phyloP scores from a whole-genome alignment of 2,888 invertebrate species.

The Phengaris alcon region DNA sequence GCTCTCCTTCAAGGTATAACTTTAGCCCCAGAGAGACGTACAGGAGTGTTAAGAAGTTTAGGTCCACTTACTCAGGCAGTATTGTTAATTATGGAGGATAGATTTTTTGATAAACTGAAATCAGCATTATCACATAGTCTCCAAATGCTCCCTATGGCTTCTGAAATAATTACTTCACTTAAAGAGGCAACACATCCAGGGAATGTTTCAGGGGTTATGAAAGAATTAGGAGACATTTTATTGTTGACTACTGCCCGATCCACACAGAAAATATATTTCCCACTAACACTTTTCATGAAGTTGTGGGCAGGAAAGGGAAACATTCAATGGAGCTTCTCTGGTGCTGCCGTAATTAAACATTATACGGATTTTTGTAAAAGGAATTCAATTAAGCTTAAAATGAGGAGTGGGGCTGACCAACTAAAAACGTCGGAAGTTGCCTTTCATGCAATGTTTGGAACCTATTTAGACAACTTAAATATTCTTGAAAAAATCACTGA shows the following conservation, averaged over 20 bases:
- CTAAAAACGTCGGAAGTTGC: too few species aligned
- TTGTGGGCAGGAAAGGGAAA: too few species aligned
- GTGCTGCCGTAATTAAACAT: too few species aligned
- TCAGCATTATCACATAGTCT: constrained; percentile 37
- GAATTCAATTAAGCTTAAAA: too few species aligned
- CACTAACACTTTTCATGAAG: too few species aligned
- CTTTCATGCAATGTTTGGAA: too few species aligned
- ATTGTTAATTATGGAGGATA: constrained; percentile 39
- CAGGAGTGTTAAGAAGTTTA: constrained; percentile 36
- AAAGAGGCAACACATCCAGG: constrained; percentile 41
- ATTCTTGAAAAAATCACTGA: too few species aligned
- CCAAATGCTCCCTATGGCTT: constrained; percentile 42
- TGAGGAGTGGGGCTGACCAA: too few species aligned
- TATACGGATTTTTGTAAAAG: too few species aligned
- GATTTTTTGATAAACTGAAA: constrained; percentile 36
- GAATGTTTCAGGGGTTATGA: constrained; percentile 39
- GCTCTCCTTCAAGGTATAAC: constrained; percentile 35
- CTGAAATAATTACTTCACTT: constrained; percentile 35
- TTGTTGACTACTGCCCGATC: constrained; percentile 39
- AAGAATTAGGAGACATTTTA: constrained; percentile 42
- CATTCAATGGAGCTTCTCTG: too few species aligned
- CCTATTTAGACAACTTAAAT: too few species aligned
- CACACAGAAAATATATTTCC: constrained; percentile 41
- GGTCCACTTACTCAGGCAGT: constrained; percentile 39
- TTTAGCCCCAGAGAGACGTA: constrained; percentile 38